Base-by-base conservation (phyloP, 2,113 vertebrate species). In the human region DNA sequence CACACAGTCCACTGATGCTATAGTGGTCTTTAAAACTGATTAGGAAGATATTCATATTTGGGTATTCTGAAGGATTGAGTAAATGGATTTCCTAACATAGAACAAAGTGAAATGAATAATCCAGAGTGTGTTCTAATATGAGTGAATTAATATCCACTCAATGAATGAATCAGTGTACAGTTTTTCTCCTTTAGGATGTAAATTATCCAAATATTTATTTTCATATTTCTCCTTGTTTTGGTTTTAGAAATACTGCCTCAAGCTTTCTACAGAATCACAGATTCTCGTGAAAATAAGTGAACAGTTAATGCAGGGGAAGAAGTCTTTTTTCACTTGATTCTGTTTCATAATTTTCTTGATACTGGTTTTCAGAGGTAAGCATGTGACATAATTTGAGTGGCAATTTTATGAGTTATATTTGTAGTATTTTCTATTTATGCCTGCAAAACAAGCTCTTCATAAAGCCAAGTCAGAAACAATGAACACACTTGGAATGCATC, bases 141-240 rank as follows among this genome's bases (percentile, higher is more conserved):
- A 66, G 3, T 85, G 18, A 96, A 93, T 57, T 90, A 97, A 91
- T 90, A 90, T 38, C 55, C 13, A 97, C 8, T 92, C 48, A 64
- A 4, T 84, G n/a, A 93, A 72, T 87, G 38, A 93, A 78, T 95
- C 78, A 91, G 64, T 20, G 23, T n/a, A 72, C 27, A 30, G 0
- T 64, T 96, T 86, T 97, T 84, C 70, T 93, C 35, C 27, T 87
- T 90, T 96, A 35, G 9, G 35, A 68, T 59, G 17, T 78, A 66
- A 96, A 97, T 89, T 75, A 92, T 81, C 20, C 82, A 96, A 90
- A 90, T 91, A 94, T 86, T 96, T 93, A 73, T 89, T 95, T 92
- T 96, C 79, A 30, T 84, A 81, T 95, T 97, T 91, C 23, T 90
- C 35, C 38, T 55, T 81, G 38, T 88, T 97, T 98, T 66, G 22